Conservation (phyloP, 53 echinoderm and acorn worm genomes). For the Paracentrotus lividus region DNA sequence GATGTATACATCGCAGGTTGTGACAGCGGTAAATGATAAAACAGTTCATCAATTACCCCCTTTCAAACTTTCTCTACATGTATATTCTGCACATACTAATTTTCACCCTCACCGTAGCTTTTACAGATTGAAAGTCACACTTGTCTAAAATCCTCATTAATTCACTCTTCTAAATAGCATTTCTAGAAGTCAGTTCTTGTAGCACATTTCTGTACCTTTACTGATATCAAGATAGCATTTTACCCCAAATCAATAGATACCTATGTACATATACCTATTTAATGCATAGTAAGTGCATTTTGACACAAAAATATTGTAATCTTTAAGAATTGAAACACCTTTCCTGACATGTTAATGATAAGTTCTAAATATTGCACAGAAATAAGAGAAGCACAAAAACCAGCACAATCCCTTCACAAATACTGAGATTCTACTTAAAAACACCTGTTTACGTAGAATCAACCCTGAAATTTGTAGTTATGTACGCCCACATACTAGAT, state of each 20-base stretch:
- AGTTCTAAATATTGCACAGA: background rate
- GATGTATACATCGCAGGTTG: conserved; percentile 52
- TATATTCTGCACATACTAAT: conserved; percentile 57
- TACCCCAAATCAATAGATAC: background rate
- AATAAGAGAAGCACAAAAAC: background rate
- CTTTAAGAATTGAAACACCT: background rate
- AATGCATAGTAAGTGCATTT: background rate
- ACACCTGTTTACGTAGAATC: too few relatives aligned
- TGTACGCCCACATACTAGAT: too few relatives aligned
- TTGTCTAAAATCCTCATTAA: background rate
- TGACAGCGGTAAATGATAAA: conserved; percentile 59
- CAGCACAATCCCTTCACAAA: background rate
- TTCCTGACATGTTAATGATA: background rate
- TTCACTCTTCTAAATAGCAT: conserved; percentile 30
- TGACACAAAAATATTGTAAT: background rate
- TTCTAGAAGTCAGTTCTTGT: background rate
- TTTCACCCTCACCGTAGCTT: conserved; percentile 7
- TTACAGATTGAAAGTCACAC: background rate
- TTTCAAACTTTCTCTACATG: conserved; percentile 13
- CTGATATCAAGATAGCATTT: background rate
- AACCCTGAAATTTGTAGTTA: background rate
- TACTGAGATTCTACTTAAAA: background rate
- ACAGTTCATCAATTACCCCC: conserved; percentile 18
- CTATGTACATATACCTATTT: too few relatives aligned
- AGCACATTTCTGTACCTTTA: background rate